These are phyloP conservation scores for Clostera curtula DNA, from an alignment of 2,888 invertebrate species.

Conservation along the genomic window DNA sequence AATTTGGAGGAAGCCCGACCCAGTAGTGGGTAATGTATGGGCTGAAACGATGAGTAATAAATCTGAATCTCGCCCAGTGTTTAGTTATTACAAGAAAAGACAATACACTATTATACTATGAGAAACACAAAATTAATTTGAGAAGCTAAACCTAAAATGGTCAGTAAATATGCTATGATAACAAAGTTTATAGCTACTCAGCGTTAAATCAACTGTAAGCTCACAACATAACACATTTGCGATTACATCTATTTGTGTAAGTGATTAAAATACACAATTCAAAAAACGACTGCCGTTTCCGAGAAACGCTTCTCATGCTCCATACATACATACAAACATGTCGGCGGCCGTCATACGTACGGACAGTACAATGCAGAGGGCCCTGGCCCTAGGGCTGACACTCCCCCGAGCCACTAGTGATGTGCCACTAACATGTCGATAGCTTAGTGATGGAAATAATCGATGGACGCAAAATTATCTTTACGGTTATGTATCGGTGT, in stretches of 20 bases:
- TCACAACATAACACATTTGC: background rate
- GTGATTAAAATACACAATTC: background rate
- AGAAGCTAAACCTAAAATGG: too few relatives aligned
- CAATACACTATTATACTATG: too few relatives aligned
- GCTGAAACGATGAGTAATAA: too few relatives aligned
- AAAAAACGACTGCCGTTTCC: slow-evolving; percentile 23
- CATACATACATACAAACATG: slow-evolving; percentile 21
- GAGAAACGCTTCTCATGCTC: slow-evolving; percentile 39
- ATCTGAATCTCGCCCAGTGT: too few relatives aligned
- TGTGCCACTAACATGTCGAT: slow-evolving; percentile 26
- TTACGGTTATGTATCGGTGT: too few relatives aligned
- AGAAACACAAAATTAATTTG: too few relatives aligned
- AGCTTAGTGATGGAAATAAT: slow-evolving; percentile 20
- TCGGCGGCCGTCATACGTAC: slow-evolving; percentile 62
- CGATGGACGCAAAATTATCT: slow-evolving; percentile 6
- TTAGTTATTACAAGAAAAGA: too few relatives aligned
- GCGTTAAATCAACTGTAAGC: background rate
- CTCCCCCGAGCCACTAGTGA: slow-evolving; percentile 56
- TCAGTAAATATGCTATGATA: too few relatives aligned
- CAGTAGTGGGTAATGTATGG: too few relatives aligned
- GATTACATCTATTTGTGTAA: slow-evolving; percentile 1
- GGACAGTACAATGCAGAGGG: slow-evolving; percentile 65
- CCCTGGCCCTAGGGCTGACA: slow-evolving; percentile 60
- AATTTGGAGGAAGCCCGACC: too few relatives aligned
- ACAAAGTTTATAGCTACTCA: background rate